Evolutionary conservation across 1,140 invertebrate genomes (phyloP).

Genomic region (Camponotus pennsylvanicus): DNA sequence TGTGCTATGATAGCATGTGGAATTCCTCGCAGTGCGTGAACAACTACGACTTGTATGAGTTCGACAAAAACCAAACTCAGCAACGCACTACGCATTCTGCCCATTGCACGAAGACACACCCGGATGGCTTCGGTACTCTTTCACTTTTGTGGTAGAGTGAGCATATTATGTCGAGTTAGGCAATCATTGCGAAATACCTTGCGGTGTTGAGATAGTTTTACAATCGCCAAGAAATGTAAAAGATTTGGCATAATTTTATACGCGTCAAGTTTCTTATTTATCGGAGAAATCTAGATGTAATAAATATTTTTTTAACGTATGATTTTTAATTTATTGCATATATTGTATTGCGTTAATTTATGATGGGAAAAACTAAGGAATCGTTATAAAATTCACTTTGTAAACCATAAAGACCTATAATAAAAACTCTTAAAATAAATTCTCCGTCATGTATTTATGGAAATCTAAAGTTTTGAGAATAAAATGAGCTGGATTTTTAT

Average conservation of each 20-base stretch:
- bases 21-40: conserved; percentile 58
- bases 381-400: neutral
- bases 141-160: conserved; percentile 49
- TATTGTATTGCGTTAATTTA: no score
- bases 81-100: conserved; percentile 20
- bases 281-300: neutral
- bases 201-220: conserved; percentile 20
- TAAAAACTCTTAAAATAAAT: no score
- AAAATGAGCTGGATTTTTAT: no score
- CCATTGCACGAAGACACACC: conserved; percentile 50
- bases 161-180: conserved; percentile 46
- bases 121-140: conserved; percentile 56
- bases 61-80: conserved; percentile 62
- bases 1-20: conserved; percentile 21
- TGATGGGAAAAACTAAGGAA: no score
- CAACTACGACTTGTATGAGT: conserved; percentile 37
- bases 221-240: neutral
- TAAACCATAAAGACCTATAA: neutral
- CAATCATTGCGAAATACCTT: conserved; percentile 38
- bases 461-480: no score
- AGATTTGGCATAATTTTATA: conserved; percentile 6
- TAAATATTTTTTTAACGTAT: neutral
- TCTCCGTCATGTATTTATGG: no score
- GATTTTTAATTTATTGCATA: no score
- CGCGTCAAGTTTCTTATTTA: neutral